phyloP scores from a whole-genome alignment of 2,888 invertebrate genomes.

The Rutpela maculata region DNA sequence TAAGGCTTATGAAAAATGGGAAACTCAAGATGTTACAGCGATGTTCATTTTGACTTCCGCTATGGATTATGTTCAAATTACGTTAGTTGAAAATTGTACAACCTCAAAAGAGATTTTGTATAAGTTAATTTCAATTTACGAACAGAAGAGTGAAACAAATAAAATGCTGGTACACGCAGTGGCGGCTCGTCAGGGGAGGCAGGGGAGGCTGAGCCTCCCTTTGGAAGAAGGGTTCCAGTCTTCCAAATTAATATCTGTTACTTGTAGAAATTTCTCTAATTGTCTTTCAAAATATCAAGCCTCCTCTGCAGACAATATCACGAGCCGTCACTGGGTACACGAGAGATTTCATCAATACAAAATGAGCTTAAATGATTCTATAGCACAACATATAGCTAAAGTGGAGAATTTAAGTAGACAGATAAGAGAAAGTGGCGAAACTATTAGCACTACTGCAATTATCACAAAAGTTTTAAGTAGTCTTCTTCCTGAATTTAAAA shows the following conservation, averaged over 20 bases:
- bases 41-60: slow-evolving; percentile 53
- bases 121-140: no score
- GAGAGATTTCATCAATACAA: slow-evolving; percentile 53
- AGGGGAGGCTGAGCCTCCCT: no score
- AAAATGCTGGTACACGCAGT: no score
- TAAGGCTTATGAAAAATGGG: no score
- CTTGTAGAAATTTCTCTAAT: slow-evolving; percentile 44
- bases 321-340: slow-evolving; percentile 51
- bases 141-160: no score
- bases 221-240: no score
- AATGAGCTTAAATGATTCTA: slow-evolving; percentile 50
- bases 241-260: slow-evolving; percentile 45
- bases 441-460: slow-evolving; percentile 46
- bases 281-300: no score
- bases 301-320: no score
- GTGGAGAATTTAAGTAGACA: slow-evolving; percentile 55
- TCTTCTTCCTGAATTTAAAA: slow-evolving; percentile 45
- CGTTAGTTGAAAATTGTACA: slow-evolving; percentile 47
- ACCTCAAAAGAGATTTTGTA: no score
- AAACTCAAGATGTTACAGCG: slow-evolving; percentile 14
- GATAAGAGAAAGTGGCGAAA: slow-evolving; percentile 50
- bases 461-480: slow-evolving; percentile 4
- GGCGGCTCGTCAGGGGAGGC: no score
- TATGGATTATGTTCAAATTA: slow-evolving; percentile 50
- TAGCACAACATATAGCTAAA: slow-evolving; percentile 54